phyloP scores from a whole-genome alignment of 35 echinoderm and acorn worm genomes.

The Apostichopus californicus region DNA sequence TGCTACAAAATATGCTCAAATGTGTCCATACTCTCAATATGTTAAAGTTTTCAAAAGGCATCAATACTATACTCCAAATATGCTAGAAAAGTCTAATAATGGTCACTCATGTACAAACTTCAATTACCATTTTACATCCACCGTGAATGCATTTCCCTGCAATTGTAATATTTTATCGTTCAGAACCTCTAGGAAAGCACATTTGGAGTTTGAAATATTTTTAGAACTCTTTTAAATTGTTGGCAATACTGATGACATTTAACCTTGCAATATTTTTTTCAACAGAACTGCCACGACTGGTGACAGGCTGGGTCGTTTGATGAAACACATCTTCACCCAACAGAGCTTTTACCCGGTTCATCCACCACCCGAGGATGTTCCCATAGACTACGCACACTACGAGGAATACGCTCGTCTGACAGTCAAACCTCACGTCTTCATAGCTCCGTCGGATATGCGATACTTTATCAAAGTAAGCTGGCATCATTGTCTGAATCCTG shows the following conservation, averaged over 20 bases:
- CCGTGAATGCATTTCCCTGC: too few relatives aligned
- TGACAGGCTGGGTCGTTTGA: slow-evolving; percentile 85
- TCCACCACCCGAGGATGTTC: slow-evolving; percentile 71
- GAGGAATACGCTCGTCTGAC: slow-evolving; percentile 73
- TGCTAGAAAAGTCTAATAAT: too few relatives aligned
- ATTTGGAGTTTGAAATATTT: not conserved
- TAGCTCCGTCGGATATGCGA: slow-evolving; percentile 81
- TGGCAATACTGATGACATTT: not conserved
- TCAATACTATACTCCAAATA: too few relatives aligned
- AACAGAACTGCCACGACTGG: slow-evolving; percentile 72
- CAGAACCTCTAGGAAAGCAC: too few relatives aligned
- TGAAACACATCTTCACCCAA: slow-evolving; percentile 84
- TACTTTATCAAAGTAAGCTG: slow-evolving; percentile 87
- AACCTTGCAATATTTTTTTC: not conserved
- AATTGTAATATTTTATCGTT: too few relatives aligned
- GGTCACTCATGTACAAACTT: too few relatives aligned
- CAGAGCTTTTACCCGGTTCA: slow-evolving; percentile 91
- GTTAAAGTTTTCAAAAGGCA: too few relatives aligned
- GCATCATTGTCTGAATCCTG: too few relatives aligned
- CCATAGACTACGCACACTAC: slow-evolving; percentile 85
- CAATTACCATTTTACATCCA: too few relatives aligned
- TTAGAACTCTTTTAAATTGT: not conserved
- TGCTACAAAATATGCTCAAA: too few relatives aligned
- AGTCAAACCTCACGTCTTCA: slow-evolving; percentile 75
- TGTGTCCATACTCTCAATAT: too few relatives aligned